Evolutionary conservation across 2,113 vertebrate species (phyloP).

Genomic region (Stigmatopora nigra): DNA sequence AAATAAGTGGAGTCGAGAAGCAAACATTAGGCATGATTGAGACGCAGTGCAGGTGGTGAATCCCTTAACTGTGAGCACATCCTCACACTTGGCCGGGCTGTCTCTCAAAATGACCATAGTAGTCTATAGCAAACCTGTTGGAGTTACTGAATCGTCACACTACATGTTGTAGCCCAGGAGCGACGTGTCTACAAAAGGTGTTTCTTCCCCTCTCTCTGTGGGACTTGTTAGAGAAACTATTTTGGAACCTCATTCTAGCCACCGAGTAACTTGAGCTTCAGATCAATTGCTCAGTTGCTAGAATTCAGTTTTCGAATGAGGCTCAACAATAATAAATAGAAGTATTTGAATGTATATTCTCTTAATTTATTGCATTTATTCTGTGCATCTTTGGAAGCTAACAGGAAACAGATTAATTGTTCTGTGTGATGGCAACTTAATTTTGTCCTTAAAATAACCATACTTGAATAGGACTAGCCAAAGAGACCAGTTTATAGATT

Average conservation of each 20-base stretch:
- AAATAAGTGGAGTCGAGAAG: conserved; percentile 33
- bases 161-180: conserved; percentile 61
- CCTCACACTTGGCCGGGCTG: conserved; percentile 64
- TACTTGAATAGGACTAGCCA: neutral
- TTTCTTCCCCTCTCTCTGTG: conserved; percentile 52
- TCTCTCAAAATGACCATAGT: conserved; percentile 67
- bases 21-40: conserved; percentile 63
- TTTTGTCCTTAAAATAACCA: conserved; percentile 2
- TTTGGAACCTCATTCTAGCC: conserved; percentile 43
- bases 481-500: conserved; percentile 3
- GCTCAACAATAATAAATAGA: neutral
- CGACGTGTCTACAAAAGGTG: conserved; percentile 56
- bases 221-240: conserved; percentile 67
- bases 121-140: conserved; percentile 65
- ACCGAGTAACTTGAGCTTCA: conserved; percentile 27
- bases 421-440: neutral
- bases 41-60: conserved; percentile 58
- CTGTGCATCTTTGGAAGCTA: neutral
- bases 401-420: neutral
- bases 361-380: neutral
- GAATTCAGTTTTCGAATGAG: conserved; percentile 5
- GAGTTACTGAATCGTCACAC: conserved; percentile 68
- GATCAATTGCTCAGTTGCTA: conserved; percentile 16
- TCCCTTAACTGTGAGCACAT: conserved; percentile 59
- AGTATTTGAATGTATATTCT: neutral